A percentile compares a stretch with the other conserved stretches of the same genome.
Conservation (phyloP, 2,113 vertebrate genomes). For the Oncorhynchus kisutch region DNA sequence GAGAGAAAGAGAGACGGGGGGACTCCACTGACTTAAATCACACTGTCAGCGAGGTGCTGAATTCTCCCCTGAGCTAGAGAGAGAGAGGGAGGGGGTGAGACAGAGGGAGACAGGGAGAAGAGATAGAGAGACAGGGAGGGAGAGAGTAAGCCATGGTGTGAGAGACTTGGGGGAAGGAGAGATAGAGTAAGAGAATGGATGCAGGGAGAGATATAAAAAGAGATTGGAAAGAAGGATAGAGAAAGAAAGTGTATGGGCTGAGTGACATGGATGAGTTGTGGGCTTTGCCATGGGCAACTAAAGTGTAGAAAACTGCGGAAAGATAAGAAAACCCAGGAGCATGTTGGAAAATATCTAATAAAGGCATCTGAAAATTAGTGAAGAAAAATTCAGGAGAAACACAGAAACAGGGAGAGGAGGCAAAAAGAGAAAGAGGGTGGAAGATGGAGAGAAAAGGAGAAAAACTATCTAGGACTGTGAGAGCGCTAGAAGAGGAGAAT, state of each 20-base stretch:
- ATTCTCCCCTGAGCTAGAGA: slow-evolving; percentile 56
- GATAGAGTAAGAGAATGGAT: not conserved
- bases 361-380: not conserved
- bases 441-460: not conserved
- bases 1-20: slow-evolving; percentile 7
- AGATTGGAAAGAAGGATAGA: too few species aligned
- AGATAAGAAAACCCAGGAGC: not conserved
- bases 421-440: not conserved
- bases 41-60: slow-evolving; percentile 64
- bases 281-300: not conserved
- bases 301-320: not conserved
- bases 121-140: not conserved
- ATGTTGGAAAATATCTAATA: not conserved
- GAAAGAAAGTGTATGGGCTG: not conserved
- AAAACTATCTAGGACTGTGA: not conserved
- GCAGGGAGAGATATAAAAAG: too few species aligned
- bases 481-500: not conserved
- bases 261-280: not conserved
- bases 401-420: not conserved
- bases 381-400: not conserved
- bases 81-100: slow-evolving; percentile 29
- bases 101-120: not conserved
- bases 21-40: slow-evolving; percentile 50
- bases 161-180: slow-evolving; percentile 26
- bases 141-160: slow-evolving; percentile 23